Conservation (phyloP, 2,113 vertebrate species). For the Crotalus horridus region DNA sequence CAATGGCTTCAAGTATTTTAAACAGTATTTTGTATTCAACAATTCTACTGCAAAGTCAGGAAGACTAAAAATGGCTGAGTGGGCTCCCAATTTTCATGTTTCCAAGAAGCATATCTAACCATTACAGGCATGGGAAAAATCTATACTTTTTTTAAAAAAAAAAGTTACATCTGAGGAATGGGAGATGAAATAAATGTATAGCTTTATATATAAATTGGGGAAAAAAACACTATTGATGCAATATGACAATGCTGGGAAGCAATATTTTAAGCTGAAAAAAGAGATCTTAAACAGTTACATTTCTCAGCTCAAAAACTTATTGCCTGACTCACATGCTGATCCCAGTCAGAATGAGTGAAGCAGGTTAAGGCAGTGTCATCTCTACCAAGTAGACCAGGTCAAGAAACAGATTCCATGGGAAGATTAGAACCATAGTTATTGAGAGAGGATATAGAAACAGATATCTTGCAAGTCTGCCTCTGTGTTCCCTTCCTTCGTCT, state of each 20-base stretch:
- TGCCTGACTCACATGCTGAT: neutral
- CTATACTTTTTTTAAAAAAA: too few species aligned
- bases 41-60: neutral
- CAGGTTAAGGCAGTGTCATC: neutral
- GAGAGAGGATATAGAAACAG: neutral
- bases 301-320: neutral
- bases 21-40: neutral
- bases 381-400: neutral
- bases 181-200: neutral
- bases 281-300: neutral
- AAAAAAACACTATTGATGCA: neutral
- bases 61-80: neutral
- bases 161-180: neutral
- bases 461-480: neutral
- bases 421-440: neutral
- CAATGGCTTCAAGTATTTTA: neutral
- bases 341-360: neutral
- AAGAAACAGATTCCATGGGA: neutral
- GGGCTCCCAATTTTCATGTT: neutral
- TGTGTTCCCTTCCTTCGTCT: neutral
- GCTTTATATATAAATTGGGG: neutral
- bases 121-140: neutral
- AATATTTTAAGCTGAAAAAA: neutral
- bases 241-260: neutral
- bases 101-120: neutral